Evolutionary conservation across 2,113 vertebrate genomes (phyloP).

Genomic region (Nothocercus nigrocapillus): DNA sequence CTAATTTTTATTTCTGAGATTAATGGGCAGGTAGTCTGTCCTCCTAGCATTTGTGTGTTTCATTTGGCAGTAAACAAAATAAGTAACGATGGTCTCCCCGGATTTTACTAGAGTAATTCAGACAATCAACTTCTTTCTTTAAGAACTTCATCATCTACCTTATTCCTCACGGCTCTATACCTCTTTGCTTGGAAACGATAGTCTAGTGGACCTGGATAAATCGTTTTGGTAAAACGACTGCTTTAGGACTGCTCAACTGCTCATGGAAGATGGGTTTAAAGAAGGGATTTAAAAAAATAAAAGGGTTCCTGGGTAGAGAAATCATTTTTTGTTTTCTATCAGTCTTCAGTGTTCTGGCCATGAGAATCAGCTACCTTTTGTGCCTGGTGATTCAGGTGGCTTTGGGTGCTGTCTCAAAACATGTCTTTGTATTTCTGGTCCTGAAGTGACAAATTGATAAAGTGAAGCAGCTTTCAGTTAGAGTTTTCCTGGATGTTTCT

Average conservation of each 20-base stretch:
- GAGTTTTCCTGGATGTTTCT: background rate
- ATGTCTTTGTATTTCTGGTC: accelerated
- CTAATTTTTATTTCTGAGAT: background rate
- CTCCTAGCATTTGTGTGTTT: background rate
- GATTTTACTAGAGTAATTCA: background rate
- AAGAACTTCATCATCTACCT: background rate
- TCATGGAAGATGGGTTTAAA: background rate
- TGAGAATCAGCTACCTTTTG: background rate
- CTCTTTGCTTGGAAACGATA: background rate
- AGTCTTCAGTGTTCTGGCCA: background rate
- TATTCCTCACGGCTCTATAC: background rate
- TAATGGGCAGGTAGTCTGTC: background rate
- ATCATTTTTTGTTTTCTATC: accelerated
- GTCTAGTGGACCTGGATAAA: background rate
- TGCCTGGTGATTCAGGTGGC: background rate
- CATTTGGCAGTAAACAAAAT: background rate
- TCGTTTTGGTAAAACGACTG: background rate
- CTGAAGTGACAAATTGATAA: background rate
- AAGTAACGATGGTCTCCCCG: background rate
- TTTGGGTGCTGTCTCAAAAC: background rate
- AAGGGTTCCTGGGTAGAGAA: background rate
- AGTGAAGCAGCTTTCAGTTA: accelerated
- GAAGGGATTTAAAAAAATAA: background rate
- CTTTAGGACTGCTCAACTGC: background rate
- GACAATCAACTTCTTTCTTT: background rate